phyloP scores from a whole-genome alignment of 2,888 invertebrate species.

The Campoplex nolae region DNA sequence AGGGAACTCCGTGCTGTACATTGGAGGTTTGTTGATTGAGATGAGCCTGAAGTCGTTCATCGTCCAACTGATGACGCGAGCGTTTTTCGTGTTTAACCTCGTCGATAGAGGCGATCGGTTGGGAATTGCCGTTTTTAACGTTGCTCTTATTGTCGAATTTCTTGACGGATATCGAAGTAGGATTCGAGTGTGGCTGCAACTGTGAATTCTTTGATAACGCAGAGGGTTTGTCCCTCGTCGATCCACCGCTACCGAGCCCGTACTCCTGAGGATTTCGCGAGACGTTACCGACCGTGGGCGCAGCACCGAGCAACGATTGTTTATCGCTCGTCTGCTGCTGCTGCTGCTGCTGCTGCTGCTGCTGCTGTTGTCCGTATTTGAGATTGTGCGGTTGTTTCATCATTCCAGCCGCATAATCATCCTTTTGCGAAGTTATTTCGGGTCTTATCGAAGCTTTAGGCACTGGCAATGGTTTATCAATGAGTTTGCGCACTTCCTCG shows the following conservation, averaged over 20 bases:
- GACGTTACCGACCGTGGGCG: not conserved
- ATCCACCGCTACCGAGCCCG: not conserved
- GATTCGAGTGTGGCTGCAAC: constrained; percentile 13
- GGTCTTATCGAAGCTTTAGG: constrained; percentile 78
- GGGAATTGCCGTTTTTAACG: constrained; percentile 76
- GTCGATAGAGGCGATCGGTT: constrained; percentile 65
- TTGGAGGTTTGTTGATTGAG: constrained; percentile 26
- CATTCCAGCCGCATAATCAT: constrained; percentile 77
- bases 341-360: constrained; percentile 54
- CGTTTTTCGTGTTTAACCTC: constrained; percentile 82
- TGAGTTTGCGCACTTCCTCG: constrained; percentile 81
- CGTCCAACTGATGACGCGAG: constrained; percentile 71
- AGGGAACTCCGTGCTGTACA: constrained; percentile 76
- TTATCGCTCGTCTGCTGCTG: constrained; percentile 64
- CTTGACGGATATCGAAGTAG: not conserved
- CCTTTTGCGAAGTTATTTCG: constrained; percentile 76
- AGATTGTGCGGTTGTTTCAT: constrained; percentile 79
- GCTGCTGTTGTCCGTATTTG: constrained; percentile 60
- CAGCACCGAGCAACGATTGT: constrained; percentile 42
- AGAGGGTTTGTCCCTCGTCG: constrained; percentile 46
- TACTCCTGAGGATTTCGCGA: constrained; percentile 63
- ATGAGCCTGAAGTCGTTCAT: constrained; percentile 64
- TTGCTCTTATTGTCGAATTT: constrained; percentile 73
- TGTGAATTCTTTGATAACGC: constrained; percentile 29
- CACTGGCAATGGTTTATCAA: constrained; percentile 79